Evolutionary conservation across 2,888 invertebrate genomes (phyloP).

Genomic region (Agonopterix heracliana): DNA sequence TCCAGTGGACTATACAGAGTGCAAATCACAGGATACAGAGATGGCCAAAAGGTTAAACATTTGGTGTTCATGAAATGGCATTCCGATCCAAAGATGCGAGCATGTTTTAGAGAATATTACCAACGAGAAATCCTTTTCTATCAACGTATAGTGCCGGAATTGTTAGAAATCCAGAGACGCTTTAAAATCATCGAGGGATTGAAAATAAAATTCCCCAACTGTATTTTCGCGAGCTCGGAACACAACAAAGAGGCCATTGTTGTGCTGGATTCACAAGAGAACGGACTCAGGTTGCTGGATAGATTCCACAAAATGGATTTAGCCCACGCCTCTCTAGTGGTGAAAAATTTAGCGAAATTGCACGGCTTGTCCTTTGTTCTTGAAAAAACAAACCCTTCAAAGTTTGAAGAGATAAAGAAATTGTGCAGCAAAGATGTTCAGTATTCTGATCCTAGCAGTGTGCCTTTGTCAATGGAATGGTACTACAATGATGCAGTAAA

Average conservation of each 20-base stretch:
- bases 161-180: slow-evolving; percentile 39
- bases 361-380: slow-evolving; percentile 49
- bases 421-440: slow-evolving; percentile 40
- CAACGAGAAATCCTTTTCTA: slow-evolving; percentile 42
- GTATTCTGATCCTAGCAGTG: slow-evolving; percentile 36
- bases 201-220: slow-evolving; percentile 51
- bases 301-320: slow-evolving; percentile 39
- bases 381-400: slow-evolving; percentile 30
- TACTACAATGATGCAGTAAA: slow-evolving; percentile 46
- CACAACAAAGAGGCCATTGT: slow-evolving; percentile 42
- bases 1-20: slow-evolving; percentile 38
- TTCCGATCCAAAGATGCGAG: slow-evolving; percentile 32
- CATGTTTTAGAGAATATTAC: slow-evolving; percentile 39
- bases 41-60: slow-evolving; percentile 38
- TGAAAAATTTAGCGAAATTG: slow-evolving; percentile 53
- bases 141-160: slow-evolving; percentile 30
- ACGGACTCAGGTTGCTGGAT: slow-evolving; percentile 28
- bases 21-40: slow-evolving; percentile 32
- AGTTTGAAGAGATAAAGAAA: slow-evolving; percentile 35
- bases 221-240: slow-evolving; percentile 36
- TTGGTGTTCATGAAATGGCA: slow-evolving; percentile 45
- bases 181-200: slow-evolving; percentile 47
- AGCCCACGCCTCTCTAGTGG: slow-evolving; percentile 35
- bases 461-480: slow-evolving; percentile 35
- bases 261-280: slow-evolving; percentile 18